Base-by-base conservation (phyloP, 2,888 invertebrate species). In the Exephanes ischioxanthus region DNA sequence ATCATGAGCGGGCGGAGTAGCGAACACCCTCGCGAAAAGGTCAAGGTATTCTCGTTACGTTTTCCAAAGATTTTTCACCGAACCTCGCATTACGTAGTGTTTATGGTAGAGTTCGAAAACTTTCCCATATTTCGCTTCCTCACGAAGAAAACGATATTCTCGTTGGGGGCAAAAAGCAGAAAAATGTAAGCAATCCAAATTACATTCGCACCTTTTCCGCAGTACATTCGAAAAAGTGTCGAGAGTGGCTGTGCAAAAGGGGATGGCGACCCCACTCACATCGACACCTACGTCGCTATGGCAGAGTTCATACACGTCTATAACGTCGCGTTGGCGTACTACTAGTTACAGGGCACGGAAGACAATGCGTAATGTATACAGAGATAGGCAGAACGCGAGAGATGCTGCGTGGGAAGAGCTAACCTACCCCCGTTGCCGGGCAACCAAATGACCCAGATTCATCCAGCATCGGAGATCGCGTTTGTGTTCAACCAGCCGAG, bases 401-500 rank as follows among this genome's bases (percentile, higher is more conserved):
- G 88, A 89, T 84, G 83, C 86, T 84, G 89, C 91, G 91, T 91
- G 89, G 91, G 89, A 89, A 87, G 91, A 89, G 88, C 82, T 80
- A 84, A 85, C 84, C 86, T 84, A 86, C 84, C 82, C 75, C 70
- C 80, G 92, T 92, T 92, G 91, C 92, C 84, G 87, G 80, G 92
- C 91, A 92, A 92, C 92, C 87, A 86, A 87, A 89, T 92, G 91
- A 91, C 92, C 92, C 87, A 92, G 90, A 91, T 91, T 86, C 75
- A 58, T 78, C 66, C 81, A 26, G 22, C 58, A 61, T 81, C 67
- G 67, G 53, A 61, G 71, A 58, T 75, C 73, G 75, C 83, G 79
- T 63, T 80, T 80, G 83, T 51, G 79, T 84, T 85, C 83, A 87
- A 71, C 76, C 70, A 61, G 22, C 48, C 75, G 51, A 22, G 55